Conservation (phyloP, 2,797 vertebrate species). For the Chanos chanos region DNA sequence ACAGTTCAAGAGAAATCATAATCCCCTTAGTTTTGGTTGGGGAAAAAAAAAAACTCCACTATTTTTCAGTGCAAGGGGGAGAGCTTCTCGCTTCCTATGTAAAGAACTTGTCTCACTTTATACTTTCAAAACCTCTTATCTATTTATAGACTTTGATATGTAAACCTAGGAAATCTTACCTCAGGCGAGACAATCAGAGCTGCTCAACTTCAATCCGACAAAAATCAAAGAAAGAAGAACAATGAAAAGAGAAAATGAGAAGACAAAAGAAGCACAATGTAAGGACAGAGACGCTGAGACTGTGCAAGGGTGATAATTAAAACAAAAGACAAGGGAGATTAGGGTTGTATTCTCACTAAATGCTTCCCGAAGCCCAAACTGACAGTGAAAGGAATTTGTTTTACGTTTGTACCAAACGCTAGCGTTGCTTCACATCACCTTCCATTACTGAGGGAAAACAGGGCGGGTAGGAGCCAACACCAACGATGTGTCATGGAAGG, state of each 20-base stretch:
- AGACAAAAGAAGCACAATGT: slow-evolving; percentile 68
- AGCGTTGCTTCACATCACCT: slow-evolving; percentile 51
- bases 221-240: slow-evolving; percentile 68
- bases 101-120: slow-evolving; percentile 58
- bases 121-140: slow-evolving; percentile 73
- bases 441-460: slow-evolving; percentile 48
- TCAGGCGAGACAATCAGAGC: slow-evolving; percentile 72
- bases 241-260: slow-evolving; percentile 65
- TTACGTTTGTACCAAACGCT: slow-evolving; percentile 59
- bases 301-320: slow-evolving; percentile 66
- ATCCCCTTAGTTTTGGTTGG: neutral
- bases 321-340: slow-evolving; percentile 67
- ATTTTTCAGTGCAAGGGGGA: neutral
- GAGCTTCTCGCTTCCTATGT: neutral
- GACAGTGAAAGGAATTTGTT: slow-evolving; percentile 55
- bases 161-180: slow-evolving; percentile 78
- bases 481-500: slow-evolving; percentile 53
- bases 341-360: slow-evolving; percentile 55
- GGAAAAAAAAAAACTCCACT: neutral
- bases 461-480: neutral
- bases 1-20: too few relatives aligned
- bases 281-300: slow-evolving; percentile 55
- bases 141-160: slow-evolving; percentile 80
- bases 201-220: slow-evolving; percentile 67
- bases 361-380: slow-evolving; percentile 60